Conservation (phyloP, 2,888 invertebrate genomes). For the Lasioglossum malachurum region DNA sequence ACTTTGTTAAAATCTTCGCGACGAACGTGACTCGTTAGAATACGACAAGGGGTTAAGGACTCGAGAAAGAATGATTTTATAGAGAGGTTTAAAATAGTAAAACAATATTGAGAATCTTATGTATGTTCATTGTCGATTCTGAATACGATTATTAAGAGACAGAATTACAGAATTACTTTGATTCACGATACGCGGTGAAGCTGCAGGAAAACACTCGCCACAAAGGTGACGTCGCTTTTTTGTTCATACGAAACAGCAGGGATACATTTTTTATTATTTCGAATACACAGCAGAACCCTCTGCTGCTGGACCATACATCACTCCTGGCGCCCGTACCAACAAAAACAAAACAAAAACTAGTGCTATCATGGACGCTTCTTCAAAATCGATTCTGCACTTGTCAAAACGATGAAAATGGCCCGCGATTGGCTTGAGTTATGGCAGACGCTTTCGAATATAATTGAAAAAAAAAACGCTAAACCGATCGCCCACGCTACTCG, state of each 20-base stretch:
- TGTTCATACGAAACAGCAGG: not conserved
- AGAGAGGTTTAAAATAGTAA: too few species aligned
- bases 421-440: constrained; percentile 21
- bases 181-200: not conserved
- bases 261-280: constrained; percentile 5
- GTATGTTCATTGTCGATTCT: too few species aligned
- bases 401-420: constrained; percentile 20
- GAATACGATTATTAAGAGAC: too few species aligned
- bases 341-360: not conserved
- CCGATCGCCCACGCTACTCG: not conserved
- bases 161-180: too few species aligned
- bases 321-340: not conserved
- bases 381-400: constrained; percentile 31
- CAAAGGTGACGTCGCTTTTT: not conserved
- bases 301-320: constrained; percentile 16
- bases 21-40: too few species aligned
- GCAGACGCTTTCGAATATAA: constrained; percentile 24
- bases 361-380: not conserved
- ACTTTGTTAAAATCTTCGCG: too few species aligned
- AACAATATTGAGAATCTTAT: too few species aligned
- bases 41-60: too few species aligned
- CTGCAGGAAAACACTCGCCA: not conserved
- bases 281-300: not conserved
- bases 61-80: too few species aligned
- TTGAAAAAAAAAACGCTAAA: constrained; percentile 1